Evolutionary conservation across 2,797 vertebrate species (phyloP), one percentile per base, ranked within the genome.

Genomic region (Paguma larvata): DNA sequence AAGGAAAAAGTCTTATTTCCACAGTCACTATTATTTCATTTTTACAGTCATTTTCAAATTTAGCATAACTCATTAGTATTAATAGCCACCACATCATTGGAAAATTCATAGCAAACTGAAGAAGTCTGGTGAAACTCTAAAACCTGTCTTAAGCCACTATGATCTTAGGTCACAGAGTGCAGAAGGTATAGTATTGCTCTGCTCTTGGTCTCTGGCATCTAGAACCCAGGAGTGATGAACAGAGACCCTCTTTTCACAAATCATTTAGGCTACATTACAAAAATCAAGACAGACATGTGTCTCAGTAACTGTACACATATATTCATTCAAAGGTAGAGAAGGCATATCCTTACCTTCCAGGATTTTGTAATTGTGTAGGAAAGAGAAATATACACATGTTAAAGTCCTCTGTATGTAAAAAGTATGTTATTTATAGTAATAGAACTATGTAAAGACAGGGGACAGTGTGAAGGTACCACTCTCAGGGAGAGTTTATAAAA

Each of bases 21-120:
- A 44, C 27, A 53, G 38, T 41, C 6, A 62, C 10, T 48, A 68
- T 73, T 53, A 80, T 67, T 85, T 90, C 34, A 80, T 15, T 78
- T 93, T 88, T 95, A 48, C 13, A 75, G 46, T 68, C 83, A 15
- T 84, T 91, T 93, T 48, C 51, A 88, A 53, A 83, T 90, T 80
- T 85, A 73, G 67, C 48, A 5, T 48, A n/a, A 75, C 13, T 91
- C n/a, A 34, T 18, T 80, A n/a, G 19, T 88, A 30, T 63, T 65
- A 72, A 41, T 63, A 75, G 51, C 15, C 16, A 80, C 27, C 9
- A 25, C 6, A 4, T 79, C 65, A 75, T 19, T 73, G 48, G 34
- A 83, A 87, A 67, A 89, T 65, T 85, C 44, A 59, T 70, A 41
- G 48, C 51, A 83, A 91, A 59, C 0, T 63, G 87, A 68, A 80